Percentiles rank a stretch among this genome's conserved stretches.
Conservation (phyloP, 2,888 invertebrate species). For the Polymixis lichenea region DNA sequence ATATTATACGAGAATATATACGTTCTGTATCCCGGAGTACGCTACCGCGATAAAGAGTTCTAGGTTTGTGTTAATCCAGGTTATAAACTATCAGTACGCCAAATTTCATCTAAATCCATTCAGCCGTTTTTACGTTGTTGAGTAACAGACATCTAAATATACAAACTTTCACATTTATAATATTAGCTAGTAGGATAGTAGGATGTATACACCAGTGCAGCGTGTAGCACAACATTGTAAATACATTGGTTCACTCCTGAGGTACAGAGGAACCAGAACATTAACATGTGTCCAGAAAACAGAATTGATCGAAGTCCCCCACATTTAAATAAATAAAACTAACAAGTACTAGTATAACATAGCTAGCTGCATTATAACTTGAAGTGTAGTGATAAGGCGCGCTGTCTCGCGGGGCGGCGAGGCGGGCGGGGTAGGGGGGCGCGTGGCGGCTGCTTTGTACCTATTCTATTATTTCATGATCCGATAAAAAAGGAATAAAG, state of each 20-base stretch:
- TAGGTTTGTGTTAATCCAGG: no score
- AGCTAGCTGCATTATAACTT: slow-evolving; percentile 63
- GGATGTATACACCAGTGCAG: background rate
- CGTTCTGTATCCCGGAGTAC: no score
- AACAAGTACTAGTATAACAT: slow-evolving; percentile 52
- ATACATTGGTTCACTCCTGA: background rate
- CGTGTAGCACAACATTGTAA: background rate
- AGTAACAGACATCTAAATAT: no score
- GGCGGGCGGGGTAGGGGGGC: slow-evolving; percentile 21
- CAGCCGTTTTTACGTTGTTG: no score
- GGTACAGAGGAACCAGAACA: slow-evolving; percentile 2
- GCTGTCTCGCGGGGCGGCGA: background rate
- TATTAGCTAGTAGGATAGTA: no score
- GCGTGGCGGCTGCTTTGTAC: slow-evolving; percentile 83
- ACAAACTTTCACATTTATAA: no score
- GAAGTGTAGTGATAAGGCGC: slow-evolving; percentile 61
- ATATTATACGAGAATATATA: no score
- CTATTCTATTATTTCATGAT: slow-evolving; percentile 87
- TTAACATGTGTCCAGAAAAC: slow-evolving; percentile 51
- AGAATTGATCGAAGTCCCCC: slow-evolving; percentile 44
- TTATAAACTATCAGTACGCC: no score
- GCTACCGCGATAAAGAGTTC: no score
- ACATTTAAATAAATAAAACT: slow-evolving; percentile 65
- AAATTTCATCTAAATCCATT: no score
- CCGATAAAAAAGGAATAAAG: slow-evolving; percentile 88